phyloP scores from a whole-genome alignment of 2,888 invertebrate genomes.

The Drosophila villosipedis region DNA sequence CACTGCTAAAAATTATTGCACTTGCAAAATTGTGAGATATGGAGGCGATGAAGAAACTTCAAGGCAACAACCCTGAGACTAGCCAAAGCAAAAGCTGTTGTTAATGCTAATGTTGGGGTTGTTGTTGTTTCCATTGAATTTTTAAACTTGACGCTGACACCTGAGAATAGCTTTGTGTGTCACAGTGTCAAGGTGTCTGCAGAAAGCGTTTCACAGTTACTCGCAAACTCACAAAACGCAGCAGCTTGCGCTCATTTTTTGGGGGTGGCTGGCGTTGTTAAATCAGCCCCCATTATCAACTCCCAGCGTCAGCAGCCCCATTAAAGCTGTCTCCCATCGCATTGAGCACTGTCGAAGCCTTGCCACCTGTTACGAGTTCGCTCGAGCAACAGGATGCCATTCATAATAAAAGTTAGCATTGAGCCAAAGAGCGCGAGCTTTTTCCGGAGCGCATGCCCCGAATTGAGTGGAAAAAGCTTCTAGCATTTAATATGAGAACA shows the following conservation, averaged over 20 bases:
- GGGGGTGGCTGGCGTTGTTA: slow-evolving; percentile 20
- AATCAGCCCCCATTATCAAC: slow-evolving; percentile 12
- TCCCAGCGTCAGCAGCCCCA: slow-evolving; percentile 33
- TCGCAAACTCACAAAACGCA: slow-evolving; percentile 18
- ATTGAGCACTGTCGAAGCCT: slow-evolving; percentile 48
- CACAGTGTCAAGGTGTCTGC: slow-evolving; percentile 71
- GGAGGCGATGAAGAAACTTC: slow-evolving; percentile 39
- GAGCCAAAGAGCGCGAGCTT: slow-evolving; percentile 43
- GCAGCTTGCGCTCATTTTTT: slow-evolving; percentile 36
- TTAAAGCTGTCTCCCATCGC: slow-evolving; percentile 59
- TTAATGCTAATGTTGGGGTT: slow-evolving; percentile 11
- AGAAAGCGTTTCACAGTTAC: slow-evolving; percentile 34
- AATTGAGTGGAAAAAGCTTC: slow-evolving; percentile 26
- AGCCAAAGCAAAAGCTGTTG: slow-evolving; percentile 13
- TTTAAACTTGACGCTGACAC: slow-evolving; percentile 31
- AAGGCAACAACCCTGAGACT: slow-evolving; percentile 60
- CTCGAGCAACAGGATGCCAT: slow-evolving; percentile 82
- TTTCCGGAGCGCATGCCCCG: slow-evolving; percentile 35
- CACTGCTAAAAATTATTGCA: slow-evolving; percentile 3
- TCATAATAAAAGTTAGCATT: slow-evolving; percentile 58
- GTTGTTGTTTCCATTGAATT: slow-evolving; percentile 33
- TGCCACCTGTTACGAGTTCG: slow-evolving; percentile 81
- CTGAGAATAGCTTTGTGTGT: slow-evolving; percentile 51
- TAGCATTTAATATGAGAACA: neutral
- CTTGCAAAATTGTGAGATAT: slow-evolving; percentile 20